Evolutionary conservation across 53 echinoderm and acorn worm species (phyloP).

Genomic region (Apostichopus leukothele): DNA sequence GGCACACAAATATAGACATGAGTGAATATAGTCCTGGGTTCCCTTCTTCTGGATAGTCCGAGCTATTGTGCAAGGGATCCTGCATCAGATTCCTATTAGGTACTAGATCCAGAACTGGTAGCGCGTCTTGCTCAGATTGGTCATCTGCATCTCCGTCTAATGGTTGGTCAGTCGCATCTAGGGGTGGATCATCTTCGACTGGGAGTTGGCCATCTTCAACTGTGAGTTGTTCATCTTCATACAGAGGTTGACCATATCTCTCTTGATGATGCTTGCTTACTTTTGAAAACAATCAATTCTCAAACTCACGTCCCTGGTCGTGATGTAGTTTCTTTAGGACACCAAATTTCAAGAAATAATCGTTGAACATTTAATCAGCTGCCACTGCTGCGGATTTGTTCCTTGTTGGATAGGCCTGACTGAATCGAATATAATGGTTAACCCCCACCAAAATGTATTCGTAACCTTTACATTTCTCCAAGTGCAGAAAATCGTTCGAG

Average conservation of each 20-base stretch:
- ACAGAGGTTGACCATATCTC: background rate
- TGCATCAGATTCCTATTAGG: background rate
- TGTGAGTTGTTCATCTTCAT: background rate
- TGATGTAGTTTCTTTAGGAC: conserved; percentile 57
- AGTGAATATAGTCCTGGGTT: conserved; percentile 26
- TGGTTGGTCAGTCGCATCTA: background rate
- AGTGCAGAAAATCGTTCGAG: conserved; percentile 58
- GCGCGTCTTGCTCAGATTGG: too few species aligned
- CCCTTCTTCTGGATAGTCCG: conserved; percentile 5
- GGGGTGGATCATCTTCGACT: background rate
- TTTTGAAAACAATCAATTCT: conserved; percentile 51
- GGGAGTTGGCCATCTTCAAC: background rate
- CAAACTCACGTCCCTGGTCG: conserved; percentile 68
- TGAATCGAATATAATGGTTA: conserved; percentile 54
- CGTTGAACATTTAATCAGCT: conserved; percentile 54
- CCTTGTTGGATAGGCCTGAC: conserved; percentile 66
- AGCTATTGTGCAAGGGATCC: background rate
- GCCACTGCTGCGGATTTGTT: too few species aligned
- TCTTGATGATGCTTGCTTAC: background rate
- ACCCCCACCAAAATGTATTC: conserved; percentile 56
- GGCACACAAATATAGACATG: conserved; percentile 28
- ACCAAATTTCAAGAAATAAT: conserved; percentile 52
- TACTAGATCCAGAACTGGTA: too few species aligned
- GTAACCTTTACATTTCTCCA: conserved; percentile 47
- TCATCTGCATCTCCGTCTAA: background rate